Evolutionary conservation across 2,888 invertebrate genomes (phyloP).

Genomic region (Scotopteryx bipunctaria): DNA sequence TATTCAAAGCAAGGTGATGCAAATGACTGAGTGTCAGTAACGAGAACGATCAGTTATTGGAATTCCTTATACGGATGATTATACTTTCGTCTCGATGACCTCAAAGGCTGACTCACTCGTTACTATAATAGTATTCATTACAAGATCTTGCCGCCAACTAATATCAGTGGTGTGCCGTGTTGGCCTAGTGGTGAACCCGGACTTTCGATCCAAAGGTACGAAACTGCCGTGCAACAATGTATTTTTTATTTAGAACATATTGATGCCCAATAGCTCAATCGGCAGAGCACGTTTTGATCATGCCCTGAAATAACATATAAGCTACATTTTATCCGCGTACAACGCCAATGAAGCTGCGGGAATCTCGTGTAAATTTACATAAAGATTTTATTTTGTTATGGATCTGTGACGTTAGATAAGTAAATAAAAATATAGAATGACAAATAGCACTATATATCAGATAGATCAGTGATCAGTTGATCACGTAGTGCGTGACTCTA

Average conservation of each 20-base stretch:
- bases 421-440: background rate
- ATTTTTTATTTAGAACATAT: no score
- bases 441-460: background rate
- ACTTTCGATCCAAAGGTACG: no score
- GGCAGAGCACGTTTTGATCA: no score
- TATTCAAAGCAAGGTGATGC: conserved; percentile 46
- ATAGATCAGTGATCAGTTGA: no score
- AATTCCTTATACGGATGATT: conserved; percentile 51
- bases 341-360: no score
- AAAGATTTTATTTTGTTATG: background rate
- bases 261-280: no score
- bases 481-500: conserved; percentile 17
- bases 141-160: conserved; percentile 4
- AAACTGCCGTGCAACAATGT: no score
- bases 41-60: conserved; percentile 43
- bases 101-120: conserved; percentile 51
- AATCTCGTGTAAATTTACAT: no score
- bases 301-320: no score
- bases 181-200: no score
- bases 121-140: conserved; percentile 17
- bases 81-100: conserved; percentile 58
- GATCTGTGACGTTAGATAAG: background rate
- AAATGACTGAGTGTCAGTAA: conserved; percentile 33
- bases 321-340: no score
- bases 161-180: no score